These are phyloP conservation scores for Ammodytes marinus DNA, from an alignment of 2,113 vertebrate species.

Conservation along the genomic window DNA sequence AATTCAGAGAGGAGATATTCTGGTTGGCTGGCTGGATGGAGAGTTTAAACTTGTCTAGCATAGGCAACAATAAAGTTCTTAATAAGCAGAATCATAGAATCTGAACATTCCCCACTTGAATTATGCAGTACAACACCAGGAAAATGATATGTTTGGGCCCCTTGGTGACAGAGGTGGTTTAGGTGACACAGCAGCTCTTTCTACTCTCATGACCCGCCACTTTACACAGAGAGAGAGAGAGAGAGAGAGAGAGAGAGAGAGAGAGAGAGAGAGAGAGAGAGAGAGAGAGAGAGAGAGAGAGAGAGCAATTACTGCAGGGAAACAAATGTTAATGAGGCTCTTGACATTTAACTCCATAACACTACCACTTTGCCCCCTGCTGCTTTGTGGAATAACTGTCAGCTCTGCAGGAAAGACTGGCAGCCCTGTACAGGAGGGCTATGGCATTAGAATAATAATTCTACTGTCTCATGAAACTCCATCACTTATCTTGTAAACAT, in stretches of 20 bases:
- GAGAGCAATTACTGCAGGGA: constrained; percentile 63
- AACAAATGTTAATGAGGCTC: constrained; percentile 83
- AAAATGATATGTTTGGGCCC: constrained; percentile 6
- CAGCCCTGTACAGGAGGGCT: constrained; percentile 17
- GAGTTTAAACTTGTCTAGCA: neutral
- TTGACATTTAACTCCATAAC: constrained; percentile 82
- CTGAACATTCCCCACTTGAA: neutral
- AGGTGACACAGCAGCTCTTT: constrained; percentile 28
- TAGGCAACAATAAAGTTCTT: neutral
- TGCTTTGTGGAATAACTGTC: constrained; percentile 64
- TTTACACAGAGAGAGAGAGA: constrained; percentile 38
- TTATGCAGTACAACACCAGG: neutral
- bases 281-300: too few relatives aligned
- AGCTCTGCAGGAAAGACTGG: constrained; percentile 41
- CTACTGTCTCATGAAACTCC: constrained; percentile 20
- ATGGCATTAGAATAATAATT: constrained; percentile 12
- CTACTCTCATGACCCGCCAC: constrained; percentile 9
- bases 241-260: too few relatives aligned
- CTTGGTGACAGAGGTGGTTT: constrained; percentile 13
- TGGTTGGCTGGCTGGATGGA: neutral
- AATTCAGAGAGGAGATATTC: constrained; percentile 11
- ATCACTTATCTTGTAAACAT: neutral
- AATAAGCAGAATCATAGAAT: neutral
- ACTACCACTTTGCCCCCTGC: constrained; percentile 72
- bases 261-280: too few relatives aligned